A percentile compares a stretch with the other conserved stretches of the same genome.
Conservation (phyloP, 2,888 invertebrate genomes). For the Cerastis leucographa region DNA sequence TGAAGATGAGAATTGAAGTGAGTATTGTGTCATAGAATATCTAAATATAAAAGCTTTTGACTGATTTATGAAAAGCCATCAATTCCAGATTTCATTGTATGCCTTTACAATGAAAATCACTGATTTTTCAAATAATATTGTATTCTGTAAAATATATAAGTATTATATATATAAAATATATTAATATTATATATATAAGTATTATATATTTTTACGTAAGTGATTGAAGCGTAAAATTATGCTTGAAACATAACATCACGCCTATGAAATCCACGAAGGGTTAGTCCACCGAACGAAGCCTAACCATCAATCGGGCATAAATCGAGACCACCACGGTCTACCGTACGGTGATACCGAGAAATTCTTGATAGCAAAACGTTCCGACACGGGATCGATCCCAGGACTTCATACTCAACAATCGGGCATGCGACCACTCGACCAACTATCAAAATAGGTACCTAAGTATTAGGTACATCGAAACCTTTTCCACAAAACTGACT, state of each 20-base stretch:
- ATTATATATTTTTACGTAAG: not conserved
- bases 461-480: not conserved
- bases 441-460: not conserved
- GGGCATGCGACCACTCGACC: no score
- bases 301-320: no score
- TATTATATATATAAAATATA: no score
- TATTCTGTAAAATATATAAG: no score
- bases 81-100: not conserved
- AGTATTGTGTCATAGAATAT: not conserved
- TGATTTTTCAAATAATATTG: not conserved
- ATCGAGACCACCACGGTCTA: no score
- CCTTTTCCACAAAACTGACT: not conserved
- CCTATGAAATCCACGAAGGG: no score
- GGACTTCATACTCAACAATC: no score
- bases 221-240: not conserved
- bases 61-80: not conserved
- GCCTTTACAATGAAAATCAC: not conserved
- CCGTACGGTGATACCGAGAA: no score
- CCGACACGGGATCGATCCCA: no score
- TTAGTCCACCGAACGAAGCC: no score
- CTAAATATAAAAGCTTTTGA: not conserved
- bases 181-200: no score
- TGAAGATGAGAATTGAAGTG: not conserved
- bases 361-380: no score
- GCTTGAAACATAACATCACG: not conserved